These are phyloP conservation scores for Caligus rogercresseyi DNA, from an alignment of 1,140 invertebrate genomes.

Conservation along the genomic window DNA sequence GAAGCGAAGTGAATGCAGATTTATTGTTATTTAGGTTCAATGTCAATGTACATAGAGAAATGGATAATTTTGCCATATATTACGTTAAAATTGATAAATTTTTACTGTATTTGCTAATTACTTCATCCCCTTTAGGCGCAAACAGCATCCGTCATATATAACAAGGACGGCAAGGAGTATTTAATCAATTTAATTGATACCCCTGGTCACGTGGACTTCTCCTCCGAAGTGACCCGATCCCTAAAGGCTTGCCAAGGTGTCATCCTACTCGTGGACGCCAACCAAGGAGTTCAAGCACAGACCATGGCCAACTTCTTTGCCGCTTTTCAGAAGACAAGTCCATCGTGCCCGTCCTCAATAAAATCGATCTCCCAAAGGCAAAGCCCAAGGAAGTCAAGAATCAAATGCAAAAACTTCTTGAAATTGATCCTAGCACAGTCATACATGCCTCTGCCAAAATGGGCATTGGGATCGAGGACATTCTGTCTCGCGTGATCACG, in stretches of 20 bases:
- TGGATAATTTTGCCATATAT: no score
- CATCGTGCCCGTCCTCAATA: constrained; percentile 87
- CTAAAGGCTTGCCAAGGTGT: constrained; percentile 75
- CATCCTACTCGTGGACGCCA: constrained; percentile 83
- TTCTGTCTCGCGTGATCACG: constrained; percentile 57
- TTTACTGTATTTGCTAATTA: background rate
- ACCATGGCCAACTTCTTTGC: constrained; percentile 92
- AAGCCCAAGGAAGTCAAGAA: constrained; percentile 56
- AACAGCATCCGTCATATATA: constrained; percentile 70
- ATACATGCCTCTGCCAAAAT: constrained; percentile 59
- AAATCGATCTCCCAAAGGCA: constrained; percentile 84
- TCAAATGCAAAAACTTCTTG: constrained; percentile 68
- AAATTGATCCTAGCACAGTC: constrained; percentile 48
- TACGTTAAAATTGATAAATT: background rate
- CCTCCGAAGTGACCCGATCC: constrained; percentile 62
- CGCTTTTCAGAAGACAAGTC: constrained; percentile 56
- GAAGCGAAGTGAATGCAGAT: no score
- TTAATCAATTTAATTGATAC: constrained; percentile 95
- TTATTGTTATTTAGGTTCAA: no score
- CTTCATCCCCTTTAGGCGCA: constrained; percentile 47
- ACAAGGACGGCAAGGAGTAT: constrained; percentile 37
- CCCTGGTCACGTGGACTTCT: constrained; percentile 95
- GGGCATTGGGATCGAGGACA: constrained; percentile 53
- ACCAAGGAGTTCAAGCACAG: constrained; percentile 85
- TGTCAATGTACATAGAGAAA: no score